Conservation (phyloP, 1,140 invertebrate species). For the Caenorhabditis briggsae region DNA sequence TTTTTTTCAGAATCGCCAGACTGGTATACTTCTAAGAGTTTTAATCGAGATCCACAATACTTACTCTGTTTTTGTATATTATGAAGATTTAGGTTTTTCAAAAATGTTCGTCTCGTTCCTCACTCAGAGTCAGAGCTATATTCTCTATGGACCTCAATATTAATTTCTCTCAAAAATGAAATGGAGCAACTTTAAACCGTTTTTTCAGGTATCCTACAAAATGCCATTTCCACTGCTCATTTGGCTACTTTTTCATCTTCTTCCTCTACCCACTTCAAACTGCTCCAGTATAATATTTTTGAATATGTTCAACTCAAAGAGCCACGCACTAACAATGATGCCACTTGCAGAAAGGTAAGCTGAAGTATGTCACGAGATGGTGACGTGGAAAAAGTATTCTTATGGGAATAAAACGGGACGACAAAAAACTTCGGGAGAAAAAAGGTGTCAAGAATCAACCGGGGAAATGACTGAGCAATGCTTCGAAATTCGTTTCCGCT, state of each 20-base stretch:
- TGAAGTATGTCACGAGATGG: slow-evolving; percentile 18
- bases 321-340: slow-evolving; percentile 52
- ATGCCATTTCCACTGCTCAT: slow-evolving; percentile 37
- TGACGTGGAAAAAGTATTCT: slow-evolving; percentile 8
- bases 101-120: no score
- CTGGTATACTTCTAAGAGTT: no score
- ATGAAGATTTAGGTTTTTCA: no score
- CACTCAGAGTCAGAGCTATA: no score
- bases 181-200: background rate
- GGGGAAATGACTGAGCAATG: background rate
- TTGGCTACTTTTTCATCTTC: background rate
- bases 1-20: no score
- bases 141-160: no score
- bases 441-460: slow-evolving; percentile 53
- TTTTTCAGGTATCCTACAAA: slow-evolving; percentile 15
- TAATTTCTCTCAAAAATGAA: no score
- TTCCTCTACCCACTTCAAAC: slow-evolving; percentile 10
- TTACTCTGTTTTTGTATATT: no score
- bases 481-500: slow-evolving; percentile 50
- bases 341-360: slow-evolving; percentile 46
- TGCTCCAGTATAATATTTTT: slow-evolving; percentile 45
- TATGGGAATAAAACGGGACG: background rate
- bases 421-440: background rate
- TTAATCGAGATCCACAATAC: no score
- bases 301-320: slow-evolving; percentile 54